These are phyloP conservation scores for Taurulus bubalis DNA, from an alignment of 2,113 vertebrate species.

Conservation along the genomic window DNA sequence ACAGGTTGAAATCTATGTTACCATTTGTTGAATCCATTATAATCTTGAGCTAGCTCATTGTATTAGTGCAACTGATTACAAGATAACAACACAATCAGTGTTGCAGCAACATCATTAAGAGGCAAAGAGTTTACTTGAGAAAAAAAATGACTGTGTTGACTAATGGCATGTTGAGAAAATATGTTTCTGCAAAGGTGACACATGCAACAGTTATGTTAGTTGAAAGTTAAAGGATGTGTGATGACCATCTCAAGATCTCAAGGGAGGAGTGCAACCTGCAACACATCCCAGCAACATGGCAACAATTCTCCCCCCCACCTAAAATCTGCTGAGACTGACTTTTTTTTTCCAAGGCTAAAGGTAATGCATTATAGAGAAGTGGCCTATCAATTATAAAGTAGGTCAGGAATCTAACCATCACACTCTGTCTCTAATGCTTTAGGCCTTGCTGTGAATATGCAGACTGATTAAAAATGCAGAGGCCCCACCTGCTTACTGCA, in stretches of 20 bases:
- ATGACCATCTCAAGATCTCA: slow-evolving; percentile 19
- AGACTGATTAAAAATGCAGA: slow-evolving; percentile 68
- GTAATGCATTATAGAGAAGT: slow-evolving; percentile 74
- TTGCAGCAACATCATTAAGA: not conserved
- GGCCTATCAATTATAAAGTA: slow-evolving; percentile 75
- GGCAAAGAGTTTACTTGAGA: not conserved
- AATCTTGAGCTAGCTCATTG: not conserved
- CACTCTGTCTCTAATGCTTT: slow-evolving; percentile 60
- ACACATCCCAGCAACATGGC: slow-evolving; percentile 14
- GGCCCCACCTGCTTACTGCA: slow-evolving; percentile 46
- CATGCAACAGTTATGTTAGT: slow-evolving; percentile 10
- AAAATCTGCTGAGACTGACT: slow-evolving; percentile 64
- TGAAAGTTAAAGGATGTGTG: slow-evolving; percentile 1
- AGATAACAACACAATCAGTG: not conserved
- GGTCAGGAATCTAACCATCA: slow-evolving; percentile 64
- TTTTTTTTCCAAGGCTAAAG: slow-evolving; percentile 45
- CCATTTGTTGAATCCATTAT: not conserved
- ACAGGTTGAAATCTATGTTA: not conserved
- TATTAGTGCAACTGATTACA: not conserved
- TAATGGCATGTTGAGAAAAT: not conserved
- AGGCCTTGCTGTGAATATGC: slow-evolving; percentile 47
- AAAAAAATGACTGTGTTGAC: not conserved
- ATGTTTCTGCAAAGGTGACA: slow-evolving; percentile 9
- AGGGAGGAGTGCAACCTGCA: not conserved
- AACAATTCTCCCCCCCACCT: slow-evolving; percentile 24